Percentiles rank a stretch among this genome's conserved stretches.
Conservation (phyloP, 2,797 vertebrate species). For the Xenentodon cancila region DNA sequence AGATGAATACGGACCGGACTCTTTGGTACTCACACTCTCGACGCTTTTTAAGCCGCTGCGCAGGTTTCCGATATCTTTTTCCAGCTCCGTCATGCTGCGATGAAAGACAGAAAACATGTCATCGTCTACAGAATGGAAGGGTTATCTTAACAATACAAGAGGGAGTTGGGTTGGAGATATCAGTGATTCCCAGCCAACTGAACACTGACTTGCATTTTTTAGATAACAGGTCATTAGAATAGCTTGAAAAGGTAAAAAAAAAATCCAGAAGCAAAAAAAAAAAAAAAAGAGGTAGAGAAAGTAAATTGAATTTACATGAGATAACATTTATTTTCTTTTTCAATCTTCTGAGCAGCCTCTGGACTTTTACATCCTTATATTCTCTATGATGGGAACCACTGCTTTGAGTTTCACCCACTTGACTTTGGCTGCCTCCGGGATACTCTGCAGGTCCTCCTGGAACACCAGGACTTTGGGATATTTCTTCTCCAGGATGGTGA, state of each 20-base stretch:
- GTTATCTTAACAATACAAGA: background rate
- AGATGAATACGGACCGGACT: background rate
- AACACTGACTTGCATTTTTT: too few species aligned
- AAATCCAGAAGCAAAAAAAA: too few species aligned
- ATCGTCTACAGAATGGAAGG: background rate
- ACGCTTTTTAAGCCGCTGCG: constrained; percentile 93
- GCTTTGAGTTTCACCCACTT: constrained; percentile 85
- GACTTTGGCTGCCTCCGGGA: constrained; percentile 95
- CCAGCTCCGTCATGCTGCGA: constrained; percentile 96
- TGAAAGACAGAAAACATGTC: constrained; percentile 1
- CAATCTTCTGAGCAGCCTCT: background rate
- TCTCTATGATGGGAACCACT: background rate
- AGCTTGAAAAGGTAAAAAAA: too few species aligned
- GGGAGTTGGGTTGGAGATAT: too few species aligned
- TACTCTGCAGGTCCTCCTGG: constrained; percentile 89
- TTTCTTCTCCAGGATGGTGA: constrained; percentile 97
- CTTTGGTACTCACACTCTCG: constrained; percentile 88
- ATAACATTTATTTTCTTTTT: too few species aligned
- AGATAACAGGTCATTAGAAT: too few species aligned
- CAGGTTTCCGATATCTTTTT: constrained; percentile 95
- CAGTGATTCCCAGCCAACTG: too few species aligned
- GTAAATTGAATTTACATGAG: too few species aligned
- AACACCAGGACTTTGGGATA: constrained; percentile 93
- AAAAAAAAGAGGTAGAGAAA: too few species aligned
- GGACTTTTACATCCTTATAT: too few species aligned